Base-by-base conservation (phyloP, 2,113 vertebrate species). In the Melanerpes aurifrons region DNA sequence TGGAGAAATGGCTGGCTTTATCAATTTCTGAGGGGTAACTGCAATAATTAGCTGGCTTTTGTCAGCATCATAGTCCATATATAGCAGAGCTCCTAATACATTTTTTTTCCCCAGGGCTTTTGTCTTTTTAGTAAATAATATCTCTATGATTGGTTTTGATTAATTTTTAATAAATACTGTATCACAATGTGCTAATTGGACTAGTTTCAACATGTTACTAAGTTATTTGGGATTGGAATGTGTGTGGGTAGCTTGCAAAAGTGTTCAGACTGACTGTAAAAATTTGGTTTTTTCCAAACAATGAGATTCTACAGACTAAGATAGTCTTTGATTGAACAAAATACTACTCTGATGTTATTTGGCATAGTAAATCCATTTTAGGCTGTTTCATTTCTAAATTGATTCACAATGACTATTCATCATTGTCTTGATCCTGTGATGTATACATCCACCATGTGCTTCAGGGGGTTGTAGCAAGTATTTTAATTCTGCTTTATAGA, bases 161-260 rank as follows among this genome's bases (percentile, higher is more conserved):
- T 92, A 86, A 61, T 83, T 86, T 78, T 45, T 68, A 86, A 94
- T 90, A 54, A 96, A 95, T 93, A 91, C 86, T 95, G 53, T 80
- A 91, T 82, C 68, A 82, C 45, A 71, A 37, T 47, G 26, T 71
- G 53, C 64, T 61, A 74, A 45, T 54, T 54, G 86, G 75, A 85
- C 66, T 37, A 29, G 50, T 83, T 78, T 72, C 71, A 80, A 86
- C 32, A 37, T 25, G 18, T 57, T 81, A 68, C 73, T 35, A 72
- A 84, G 29, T 81, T 78, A 25, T 85, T 92, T 72, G 73, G 70
- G n/a, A 70, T 64, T 93, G 54, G 92, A 94, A 78, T 21, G 2
- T 40, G 48, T 68, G 10, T 45, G 14, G 31, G 19, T 62, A 87
- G 43, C 73, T 94, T 61, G 48, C 43, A 70, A 83, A 62, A 7